phyloP scores from a whole-genome alignment of 2,888 invertebrate genomes.

The Helicoverpa assulta region DNA sequence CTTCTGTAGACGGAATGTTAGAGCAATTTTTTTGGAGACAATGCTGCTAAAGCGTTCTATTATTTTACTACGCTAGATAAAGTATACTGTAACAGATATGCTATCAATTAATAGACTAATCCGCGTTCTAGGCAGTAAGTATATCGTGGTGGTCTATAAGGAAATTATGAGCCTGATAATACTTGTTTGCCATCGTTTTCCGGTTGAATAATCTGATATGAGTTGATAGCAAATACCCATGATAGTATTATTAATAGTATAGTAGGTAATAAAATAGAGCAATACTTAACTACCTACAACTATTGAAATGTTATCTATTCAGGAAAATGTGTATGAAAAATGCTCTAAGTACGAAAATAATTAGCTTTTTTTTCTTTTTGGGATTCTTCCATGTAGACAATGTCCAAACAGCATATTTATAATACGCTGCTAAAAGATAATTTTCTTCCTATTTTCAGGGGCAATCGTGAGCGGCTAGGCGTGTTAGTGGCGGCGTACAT shows the following conservation, averaged over 20 bases:
- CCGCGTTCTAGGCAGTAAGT: not conserved
- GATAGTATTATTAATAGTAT: not conserved
- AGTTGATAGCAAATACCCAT: constrained; percentile 4
- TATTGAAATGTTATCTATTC: not conserved
- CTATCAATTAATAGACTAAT: constrained; percentile 14
- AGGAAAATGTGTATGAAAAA: not conserved
- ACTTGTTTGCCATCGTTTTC: constrained; percentile 18
- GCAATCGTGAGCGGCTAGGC: constrained; percentile 95
- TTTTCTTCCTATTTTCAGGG: constrained; percentile 87
- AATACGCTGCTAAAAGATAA: too few species aligned
- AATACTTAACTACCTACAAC: not conserved
- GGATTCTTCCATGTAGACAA: not conserved
- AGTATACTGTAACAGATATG: too few species aligned
- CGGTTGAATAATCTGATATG: constrained; percentile 8
- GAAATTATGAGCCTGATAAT: constrained; percentile 15
- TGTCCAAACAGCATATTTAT: too few species aligned
- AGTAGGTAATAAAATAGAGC: constrained; percentile 11
- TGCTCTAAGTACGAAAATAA: too few species aligned
- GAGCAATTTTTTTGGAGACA: too few species aligned
- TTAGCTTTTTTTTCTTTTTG: fast-evolving
- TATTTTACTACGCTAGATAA: too few species aligned
- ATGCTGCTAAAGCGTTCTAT: too few species aligned
- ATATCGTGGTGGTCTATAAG: not conserved
- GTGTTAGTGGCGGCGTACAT: constrained; percentile 97
- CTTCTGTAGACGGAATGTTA: too few species aligned